Base-by-base conservation (phyloP, 2,888 invertebrate genomes). In the Saturnia pavonia region DNA sequence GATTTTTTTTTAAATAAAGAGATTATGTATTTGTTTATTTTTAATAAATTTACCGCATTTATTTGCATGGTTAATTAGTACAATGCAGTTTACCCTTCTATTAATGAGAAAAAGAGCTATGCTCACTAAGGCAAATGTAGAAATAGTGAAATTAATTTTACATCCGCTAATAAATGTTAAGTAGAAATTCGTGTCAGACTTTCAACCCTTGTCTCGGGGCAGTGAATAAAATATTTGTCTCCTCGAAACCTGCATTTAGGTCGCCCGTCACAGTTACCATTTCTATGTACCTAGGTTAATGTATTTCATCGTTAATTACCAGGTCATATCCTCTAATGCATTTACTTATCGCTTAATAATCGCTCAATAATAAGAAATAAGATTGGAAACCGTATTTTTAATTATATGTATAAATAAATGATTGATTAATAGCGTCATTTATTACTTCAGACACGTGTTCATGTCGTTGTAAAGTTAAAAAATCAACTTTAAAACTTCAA, bases 221-320 rank as follows among this genome's bases (percentile, higher is more conserved):
- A 70, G 63, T 73, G 69, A 72, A 60, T 60, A 60, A 60, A 74
- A 72, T 71, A 71, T 72, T 72, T 71, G 42, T 27, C 27, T 65
- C 63, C 22, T 40, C 11, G 27, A 40, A 54, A 42, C 27, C 25
- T 42, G 51, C 42, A 67, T 70, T 42, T 70, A 70, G 70, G 70
- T 67, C 70, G 40, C n/a, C n/a, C n/a, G n/a, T n/a, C n/a, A n/a
- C 66, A 27, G 51, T 34, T 54, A 70, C 25, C 65, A 34, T 11
- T 51, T 51, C 65, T 27, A 60, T 1, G 25, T 57, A 57, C 22
- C 25, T 57, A 22, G 57, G 11, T 45, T 45, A 45, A 45, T 45
- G 14, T 48, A 48, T 48, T 6, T 48, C 19, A 7, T 48, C 19
- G 16, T 48, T 19, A 48, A 19, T 48, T 48, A 48, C 19, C 19